Conservation (phyloP, 1,140 invertebrate species). For the Phenacoccus solenopsis region DNA sequence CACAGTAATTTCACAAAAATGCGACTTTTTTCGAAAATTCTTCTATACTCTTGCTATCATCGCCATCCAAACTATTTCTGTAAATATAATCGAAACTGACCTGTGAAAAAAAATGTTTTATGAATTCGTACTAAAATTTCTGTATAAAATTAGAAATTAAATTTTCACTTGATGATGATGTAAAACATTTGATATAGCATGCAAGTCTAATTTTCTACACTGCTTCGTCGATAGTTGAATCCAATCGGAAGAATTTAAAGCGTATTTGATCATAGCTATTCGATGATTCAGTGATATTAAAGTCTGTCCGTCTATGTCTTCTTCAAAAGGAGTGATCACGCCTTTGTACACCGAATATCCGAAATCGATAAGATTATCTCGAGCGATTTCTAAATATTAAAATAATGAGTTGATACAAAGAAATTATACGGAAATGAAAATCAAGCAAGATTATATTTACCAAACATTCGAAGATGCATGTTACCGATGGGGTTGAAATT, state of each 20-base stretch:
- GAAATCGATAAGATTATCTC: slow-evolving; percentile 68
- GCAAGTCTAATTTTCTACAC: slow-evolving; percentile 56
- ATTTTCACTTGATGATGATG: slow-evolving; percentile 60
- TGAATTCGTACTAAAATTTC: neutral
- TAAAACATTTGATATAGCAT: slow-evolving; percentile 57
- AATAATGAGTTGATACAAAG: neutral
- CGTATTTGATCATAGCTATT: slow-evolving; percentile 66
- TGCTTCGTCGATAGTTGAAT: slow-evolving; percentile 81
- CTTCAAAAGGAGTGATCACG: slow-evolving; percentile 85
- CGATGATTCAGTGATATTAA: slow-evolving; percentile 61
- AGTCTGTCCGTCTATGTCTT: slow-evolving; percentile 80
- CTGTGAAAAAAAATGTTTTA: neutral
- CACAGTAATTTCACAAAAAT: slow-evolving; percentile 74
- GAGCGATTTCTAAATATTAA: slow-evolving; percentile 66
- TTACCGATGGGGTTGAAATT: slow-evolving; percentile 95
- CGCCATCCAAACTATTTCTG: neutral
- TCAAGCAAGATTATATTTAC: slow-evolving; percentile 42
- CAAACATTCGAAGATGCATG: slow-evolving; percentile 96
- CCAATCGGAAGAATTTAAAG: slow-evolving; percentile 65
- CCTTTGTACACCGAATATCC: slow-evolving; percentile 72
- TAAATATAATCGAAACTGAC: neutral
- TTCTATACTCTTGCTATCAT: neutral
- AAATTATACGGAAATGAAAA: neutral
- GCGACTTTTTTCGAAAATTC: slow-evolving; percentile 41
- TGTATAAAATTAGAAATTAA: neutral